Base-by-base conservation (phyloP, 2,113 vertebrate genomes). In the Taxidea taxus region DNA sequence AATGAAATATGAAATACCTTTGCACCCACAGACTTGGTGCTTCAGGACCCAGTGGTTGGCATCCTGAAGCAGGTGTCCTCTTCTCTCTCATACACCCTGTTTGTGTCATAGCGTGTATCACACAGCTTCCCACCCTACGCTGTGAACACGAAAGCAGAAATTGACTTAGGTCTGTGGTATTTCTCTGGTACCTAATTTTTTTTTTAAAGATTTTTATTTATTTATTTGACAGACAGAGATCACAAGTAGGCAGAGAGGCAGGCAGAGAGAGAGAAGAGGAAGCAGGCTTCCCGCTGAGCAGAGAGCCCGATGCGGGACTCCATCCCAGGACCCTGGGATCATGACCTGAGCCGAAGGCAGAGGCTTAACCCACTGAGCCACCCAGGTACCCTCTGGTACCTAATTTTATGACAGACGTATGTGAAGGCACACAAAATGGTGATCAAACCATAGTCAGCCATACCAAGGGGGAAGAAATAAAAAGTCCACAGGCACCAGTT, bases 1-100 rank as follows among this genome's bases (percentile, higher is more conserved):
- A 95, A 62, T 94, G 54, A 96, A 89, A 74, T 78, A 44, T 31
- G 37, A 94, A 88, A 25, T 44, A 37, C 27, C 58, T 95, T 88
- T 90, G 64, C 5, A 66, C 2, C 34, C 49, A 31, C 15, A 80
- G 47, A 60, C 44, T 37, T 94, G 70, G 75, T 47, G 14, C 51
- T 75, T 78, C 13, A 21, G 56, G 34, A n/a, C 81, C 77, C 21
- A 39, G 18, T 44, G 64, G 75, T 85, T n/a, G 25, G 49, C 37
- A 66, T 66, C 44, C 90, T 62, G 25, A 90, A 97, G 84, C n/a
- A 60, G 74, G 66, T 12, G 0, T 74, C 25, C 3, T 70, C n/a
- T n/a, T 68, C 34, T 84, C 37, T 74, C 21, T 70, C 31, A 23
- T 7, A 21, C 1, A 37, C 3, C 51, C 47, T 54, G 2, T 58